Base-by-base conservation (phyloP, 2,113 vertebrate species). In the Odocoileus hemionus region DNA sequence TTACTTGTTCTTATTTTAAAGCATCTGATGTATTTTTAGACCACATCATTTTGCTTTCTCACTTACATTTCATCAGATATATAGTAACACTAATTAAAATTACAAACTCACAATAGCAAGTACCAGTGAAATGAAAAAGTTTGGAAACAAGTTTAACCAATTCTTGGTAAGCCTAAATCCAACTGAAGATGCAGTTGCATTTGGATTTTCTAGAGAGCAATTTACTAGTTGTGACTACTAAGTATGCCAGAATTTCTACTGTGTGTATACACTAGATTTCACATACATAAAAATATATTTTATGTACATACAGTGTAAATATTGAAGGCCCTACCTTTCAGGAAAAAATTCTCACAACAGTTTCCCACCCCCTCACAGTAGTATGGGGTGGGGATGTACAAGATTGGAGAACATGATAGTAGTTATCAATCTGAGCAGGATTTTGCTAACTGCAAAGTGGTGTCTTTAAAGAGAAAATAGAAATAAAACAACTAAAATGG, bases 401-500 rank as follows among this genome's bases (percentile, higher is more conserved):
- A 33, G 2, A 89, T 30, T 88, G 16, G 76, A 70, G 16, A 67
- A 74, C 90, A 91, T 23, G 36, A 83, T 39, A 86, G 60, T 30
- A 94, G 39, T 87, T 19, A 36, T 80, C 70, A 91, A 21, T 89
- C 26, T 93, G 86, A 97, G 83, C 86, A 91, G 82, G 93, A 90
- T 89, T 97, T 85, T 89, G 28, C 89, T 74, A 92, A 92, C 91
- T 52, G 36, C 70, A 78, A 67, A 94, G n/a, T 88, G 52, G 12
- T 82, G 21, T 96, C 87, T 97, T 94, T 74, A 95, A 96, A 91
- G 50, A 95, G 86, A 97, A 97, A 76, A 95, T 87, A 94, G 70
- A 97, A 93, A 70, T 96, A 88, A 95, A 96, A 30, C 79, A 76
- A 91, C 93, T 30, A 91, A 96, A 91, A 89, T 91, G 26, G 89